These are phyloP conservation scores for Charaxes varanes DNA, from an alignment of 1,140 invertebrate species.

Conservation along the genomic window DNA sequence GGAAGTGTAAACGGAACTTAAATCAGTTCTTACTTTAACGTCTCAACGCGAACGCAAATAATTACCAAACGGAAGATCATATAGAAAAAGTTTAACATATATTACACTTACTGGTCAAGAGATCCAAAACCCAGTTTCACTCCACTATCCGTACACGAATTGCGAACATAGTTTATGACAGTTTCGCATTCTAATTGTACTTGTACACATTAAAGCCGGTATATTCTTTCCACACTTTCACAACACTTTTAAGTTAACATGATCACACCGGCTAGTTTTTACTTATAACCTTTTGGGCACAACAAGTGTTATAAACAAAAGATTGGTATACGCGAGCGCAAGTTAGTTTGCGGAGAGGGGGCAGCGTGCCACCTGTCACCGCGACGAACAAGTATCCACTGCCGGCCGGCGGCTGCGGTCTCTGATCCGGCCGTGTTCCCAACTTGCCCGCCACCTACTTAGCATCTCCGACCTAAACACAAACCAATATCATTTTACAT, in stretches of 20 bases:
- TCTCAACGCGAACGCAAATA: too few relatives aligned
- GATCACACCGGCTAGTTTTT: too few relatives aligned
- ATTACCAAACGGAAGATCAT: too few relatives aligned
- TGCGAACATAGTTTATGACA: constrained; percentile 51
- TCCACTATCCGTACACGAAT: constrained; percentile 37
- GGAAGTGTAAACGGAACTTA: too few relatives aligned
- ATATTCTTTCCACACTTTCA: constrained; percentile 57
- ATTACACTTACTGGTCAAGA: constrained; percentile 15
- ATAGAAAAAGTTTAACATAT: too few relatives aligned
- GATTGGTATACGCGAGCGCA: constrained; percentile 50
- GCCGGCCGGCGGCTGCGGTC: constrained; percentile 39
- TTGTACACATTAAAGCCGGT: constrained; percentile 50
- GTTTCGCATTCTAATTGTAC: constrained; percentile 65
- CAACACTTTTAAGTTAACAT: constrained; percentile 59
- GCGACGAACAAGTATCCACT: constrained; percentile 58
- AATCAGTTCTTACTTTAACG: too few relatives aligned
- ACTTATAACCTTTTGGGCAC: too few relatives aligned
- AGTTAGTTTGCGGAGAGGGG: constrained; percentile 33
- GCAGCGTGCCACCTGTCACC: constrained; percentile 56
- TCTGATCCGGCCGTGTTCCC: constrained; percentile 28
- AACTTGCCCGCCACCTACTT: too few relatives aligned
- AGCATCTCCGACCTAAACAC: background rate
- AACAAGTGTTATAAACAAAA: constrained; percentile 66
- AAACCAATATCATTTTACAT: background rate
- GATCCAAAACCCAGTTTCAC: constrained; percentile 24